These are phyloP conservation scores for Drosophila nr. perissopoda DNA, from an alignment of 2,888 invertebrate species.

Conservation along the genomic window DNA sequence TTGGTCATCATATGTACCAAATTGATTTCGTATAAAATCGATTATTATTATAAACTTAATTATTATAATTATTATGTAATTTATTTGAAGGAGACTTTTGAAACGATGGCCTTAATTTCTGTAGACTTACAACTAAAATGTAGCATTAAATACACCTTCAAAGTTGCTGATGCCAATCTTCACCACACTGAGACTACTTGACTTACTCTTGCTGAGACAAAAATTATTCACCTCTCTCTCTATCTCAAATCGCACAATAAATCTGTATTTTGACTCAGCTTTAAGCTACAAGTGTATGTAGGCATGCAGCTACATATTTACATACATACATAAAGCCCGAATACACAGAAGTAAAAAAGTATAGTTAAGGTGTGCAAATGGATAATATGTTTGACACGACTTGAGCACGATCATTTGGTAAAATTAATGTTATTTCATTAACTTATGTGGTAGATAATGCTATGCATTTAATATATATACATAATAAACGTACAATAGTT, in stretches of 20 bases:
- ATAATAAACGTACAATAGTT: background rate
- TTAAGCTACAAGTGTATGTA: conserved; percentile 2
- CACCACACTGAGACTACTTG: conserved; percentile 19
- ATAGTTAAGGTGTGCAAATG: conserved; percentile 20
- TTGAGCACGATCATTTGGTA: background rate
- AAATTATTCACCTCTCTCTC: conserved; percentile 17
- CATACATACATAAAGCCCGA: conserved; percentile 1
- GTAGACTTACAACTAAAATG: background rate
- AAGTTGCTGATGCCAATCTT: conserved; percentile 5
- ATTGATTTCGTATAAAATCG: background rate
- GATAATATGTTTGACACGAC: conserved; percentile 2
- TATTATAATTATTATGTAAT: background rate
- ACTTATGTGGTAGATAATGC: background rate
- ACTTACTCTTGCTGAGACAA: conserved; percentile 1
- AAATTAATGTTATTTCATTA: background rate
- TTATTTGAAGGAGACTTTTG: background rate
- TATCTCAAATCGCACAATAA: conserved; percentile 26
- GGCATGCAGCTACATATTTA: background rate
- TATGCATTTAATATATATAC: background rate
- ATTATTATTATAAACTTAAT: background rate
- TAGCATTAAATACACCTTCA: background rate
- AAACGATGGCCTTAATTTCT: background rate
- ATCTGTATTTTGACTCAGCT: conserved; percentile 47
- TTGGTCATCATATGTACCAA: background rate
- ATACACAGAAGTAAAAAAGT: background rate